These are phyloP conservation scores for Sakesphorus luctuosus DNA, from an alignment of 2,113 vertebrate species.

Conservation along the genomic window DNA sequence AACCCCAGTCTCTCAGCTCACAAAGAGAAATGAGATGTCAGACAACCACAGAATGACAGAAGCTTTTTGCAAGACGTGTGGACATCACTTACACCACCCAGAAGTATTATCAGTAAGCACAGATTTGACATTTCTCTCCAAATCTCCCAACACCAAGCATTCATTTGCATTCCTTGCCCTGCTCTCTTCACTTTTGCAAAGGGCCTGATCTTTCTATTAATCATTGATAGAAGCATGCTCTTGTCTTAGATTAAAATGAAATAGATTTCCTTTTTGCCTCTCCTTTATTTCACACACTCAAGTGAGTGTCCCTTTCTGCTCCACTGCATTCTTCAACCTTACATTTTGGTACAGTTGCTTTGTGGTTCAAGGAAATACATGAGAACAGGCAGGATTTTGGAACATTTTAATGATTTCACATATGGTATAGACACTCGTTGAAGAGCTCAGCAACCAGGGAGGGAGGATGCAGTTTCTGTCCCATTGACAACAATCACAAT, in stretches of 20 bases:
- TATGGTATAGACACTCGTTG: not conserved
- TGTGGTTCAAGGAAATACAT: not conserved
- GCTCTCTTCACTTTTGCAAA: not conserved
- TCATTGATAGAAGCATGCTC: not conserved
- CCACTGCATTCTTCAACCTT: not conserved
- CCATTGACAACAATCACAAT: not conserved
- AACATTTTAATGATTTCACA: conserved; percentile 34
- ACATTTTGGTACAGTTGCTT: not conserved
- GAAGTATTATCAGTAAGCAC: not conserved
- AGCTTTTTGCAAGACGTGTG: not conserved
- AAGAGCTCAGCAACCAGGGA: not conserved
- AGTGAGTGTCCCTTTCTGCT: not conserved
- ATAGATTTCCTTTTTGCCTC: not conserved
- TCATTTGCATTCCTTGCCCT: not conserved
- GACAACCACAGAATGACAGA: not conserved
- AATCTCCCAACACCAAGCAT: not conserved
- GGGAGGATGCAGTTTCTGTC: not conserved
- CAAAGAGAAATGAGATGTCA: not conserved
- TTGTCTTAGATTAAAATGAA: not conserved
- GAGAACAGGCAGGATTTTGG: not conserved
- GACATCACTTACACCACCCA: not conserved
- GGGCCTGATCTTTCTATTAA: not conserved
- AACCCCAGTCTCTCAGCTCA: not conserved
- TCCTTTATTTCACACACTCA: not conserved
- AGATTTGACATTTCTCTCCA: not conserved